Conservation (phyloP, 2,888 invertebrate genomes). For the Patella ulyssiponensis region DNA sequence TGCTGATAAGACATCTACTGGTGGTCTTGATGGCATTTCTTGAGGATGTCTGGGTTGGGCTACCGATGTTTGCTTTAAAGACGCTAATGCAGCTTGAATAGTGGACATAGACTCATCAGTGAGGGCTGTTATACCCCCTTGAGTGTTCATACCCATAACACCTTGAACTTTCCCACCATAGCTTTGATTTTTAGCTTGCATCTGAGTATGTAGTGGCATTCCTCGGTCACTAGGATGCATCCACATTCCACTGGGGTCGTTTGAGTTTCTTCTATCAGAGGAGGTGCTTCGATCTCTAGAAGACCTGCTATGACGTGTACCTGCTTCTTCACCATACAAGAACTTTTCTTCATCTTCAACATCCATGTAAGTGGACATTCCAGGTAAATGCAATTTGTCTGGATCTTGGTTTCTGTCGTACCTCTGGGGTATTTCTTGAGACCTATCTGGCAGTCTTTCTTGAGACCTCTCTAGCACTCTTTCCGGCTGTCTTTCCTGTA, state of each 20-base stretch:
- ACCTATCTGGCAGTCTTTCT: background rate
- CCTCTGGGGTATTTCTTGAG: too few species aligned
- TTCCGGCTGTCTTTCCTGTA: slow-evolving; percentile 4
- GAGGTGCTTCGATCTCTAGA: too few species aligned
- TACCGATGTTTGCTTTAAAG: background rate
- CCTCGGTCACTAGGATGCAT: background rate
- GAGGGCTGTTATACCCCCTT: background rate
- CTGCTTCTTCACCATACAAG: slow-evolving; percentile 58
- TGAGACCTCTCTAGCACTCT: slow-evolving; percentile 1
- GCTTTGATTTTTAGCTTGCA: background rate
- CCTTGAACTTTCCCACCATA: background rate
- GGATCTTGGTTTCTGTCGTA: background rate
- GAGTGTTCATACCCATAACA: background rate
- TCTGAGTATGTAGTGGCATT: background rate
- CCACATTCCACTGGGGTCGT: background rate
- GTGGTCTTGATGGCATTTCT: too few species aligned
- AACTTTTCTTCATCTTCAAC: slow-evolving; percentile 69
- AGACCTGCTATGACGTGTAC: too few species aligned
- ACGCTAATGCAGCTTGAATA: background rate
- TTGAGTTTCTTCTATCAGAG: too few species aligned
- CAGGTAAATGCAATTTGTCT: slow-evolving; percentile 37
- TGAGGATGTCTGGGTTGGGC: background rate
- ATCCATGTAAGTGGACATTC: slow-evolving; percentile 52
- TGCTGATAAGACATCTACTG: background rate
- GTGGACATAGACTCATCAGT: background rate